Conservation (phyloP, 2,888 invertebrate genomes). For the Eutolmus rufibarbis region DNA sequence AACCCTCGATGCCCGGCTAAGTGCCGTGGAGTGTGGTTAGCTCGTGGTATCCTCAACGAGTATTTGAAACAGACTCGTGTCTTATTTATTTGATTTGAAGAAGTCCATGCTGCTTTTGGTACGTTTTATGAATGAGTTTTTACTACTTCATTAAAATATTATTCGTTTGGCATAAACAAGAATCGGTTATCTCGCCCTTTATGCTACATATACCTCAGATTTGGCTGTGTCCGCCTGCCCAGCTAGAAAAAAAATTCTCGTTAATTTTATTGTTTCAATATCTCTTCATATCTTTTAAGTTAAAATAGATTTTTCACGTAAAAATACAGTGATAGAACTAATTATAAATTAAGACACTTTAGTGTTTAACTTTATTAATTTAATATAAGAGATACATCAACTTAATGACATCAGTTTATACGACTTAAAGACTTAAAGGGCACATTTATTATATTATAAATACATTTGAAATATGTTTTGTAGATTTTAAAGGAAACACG, state of each 20-base stretch:
- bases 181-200: constrained; percentile 3
- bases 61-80: not conserved
- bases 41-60: constrained; percentile 1
- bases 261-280: not conserved
- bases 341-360: not conserved
- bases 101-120: not conserved
- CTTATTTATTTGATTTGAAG: constrained; percentile 35
- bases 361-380: not conserved
- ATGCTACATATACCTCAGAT: not conserved
- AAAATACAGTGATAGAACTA: not conserved
- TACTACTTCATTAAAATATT: constrained; percentile 62
- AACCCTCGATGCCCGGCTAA: not conserved
- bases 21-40: constrained; percentile 19
- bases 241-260: not conserved
- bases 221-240: not conserved
- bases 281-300: not conserved
- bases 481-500: no score
- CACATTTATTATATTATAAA: no score
- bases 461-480: no score
- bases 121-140: constrained; percentile 62
- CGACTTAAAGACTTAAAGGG: no score
- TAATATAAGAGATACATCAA: not conserved
- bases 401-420: not conserved
- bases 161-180: constrained; percentile 35
- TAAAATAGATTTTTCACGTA: not conserved